Evolutionary conservation across 2,113 vertebrate genomes (phyloP), one percentile per base, ranked within the genome.

Genomic region (Chelonoidis abingdonii): DNA sequence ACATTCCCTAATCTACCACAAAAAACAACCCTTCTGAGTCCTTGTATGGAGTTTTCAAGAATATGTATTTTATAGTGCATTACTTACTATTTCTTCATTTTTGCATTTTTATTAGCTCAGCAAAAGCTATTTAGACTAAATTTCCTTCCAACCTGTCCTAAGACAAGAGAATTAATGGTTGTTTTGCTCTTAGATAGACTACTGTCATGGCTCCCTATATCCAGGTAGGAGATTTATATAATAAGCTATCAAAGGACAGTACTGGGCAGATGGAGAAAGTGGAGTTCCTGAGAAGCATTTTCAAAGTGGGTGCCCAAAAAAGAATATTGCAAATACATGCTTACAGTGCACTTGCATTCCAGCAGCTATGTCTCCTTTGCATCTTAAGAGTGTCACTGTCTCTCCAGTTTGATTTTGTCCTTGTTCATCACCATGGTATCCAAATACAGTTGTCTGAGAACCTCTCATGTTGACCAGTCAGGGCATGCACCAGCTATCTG

Each of bases 251-350:
- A 38, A 17, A 31, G 52, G 19, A 6, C 3, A 41, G 38, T 5
- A 41, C 22, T 1, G 6, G 16, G n/a, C 65, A 52, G 29, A 31
- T 5, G 35, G 21, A 25, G 24, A 11, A 17, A 12, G 0, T 1
- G 44, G 54, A 78, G 59, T 41, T 69, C 72, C 12, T 13, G 3
- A 22, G 86, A 10, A 35, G 5, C 0, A 3, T 6, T 81, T 52
- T 52, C 25, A 7, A 17, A 69, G 57, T 21, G 24, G 7, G 11
- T 1, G 8, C 47, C 44, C 80, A 69, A 52, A 69, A 50, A n/a
- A 44, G 9, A 44, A 0, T 24, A 47, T 4, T 4, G 52, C 8
- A 8, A 13, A 27, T 0, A 5, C 10, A 0, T 83, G 76, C 62
- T 8, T 69, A 54, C 38, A 1, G 6, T 0, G 2, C 3, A 0